Evolutionary conservation across 2,888 invertebrate genomes (phyloP).

Genomic region (Zhuqinia jingwanae): DNA sequence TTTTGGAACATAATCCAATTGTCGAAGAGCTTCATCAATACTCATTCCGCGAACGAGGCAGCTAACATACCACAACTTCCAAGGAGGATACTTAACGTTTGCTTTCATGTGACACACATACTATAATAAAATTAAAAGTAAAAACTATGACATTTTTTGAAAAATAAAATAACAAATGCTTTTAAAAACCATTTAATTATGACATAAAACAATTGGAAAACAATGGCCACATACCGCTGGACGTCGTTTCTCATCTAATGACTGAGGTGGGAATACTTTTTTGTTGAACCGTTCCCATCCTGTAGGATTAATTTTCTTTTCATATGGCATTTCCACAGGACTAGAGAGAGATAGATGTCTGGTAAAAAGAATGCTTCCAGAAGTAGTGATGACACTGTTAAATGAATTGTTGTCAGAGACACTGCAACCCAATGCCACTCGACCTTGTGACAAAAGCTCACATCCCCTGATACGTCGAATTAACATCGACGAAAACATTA

Average conservation of each 20-base stretch:
- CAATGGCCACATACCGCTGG: slow-evolving; percentile 89
- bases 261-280: slow-evolving; percentile 90
- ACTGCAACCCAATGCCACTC: neutral
- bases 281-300: slow-evolving; percentile 88
- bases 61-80: slow-evolving; percentile 97
- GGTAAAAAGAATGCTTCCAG: neutral
- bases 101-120: slow-evolving; percentile 92
- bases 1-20: slow-evolving; percentile 90
- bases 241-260: slow-evolving; percentile 87
- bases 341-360: slow-evolving; percentile 31
- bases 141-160: neutral
- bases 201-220: too few species aligned
- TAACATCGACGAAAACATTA: slow-evolving; percentile 10
- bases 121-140: slow-evolving; percentile 82
- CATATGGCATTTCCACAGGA: slow-evolving; percentile 48
- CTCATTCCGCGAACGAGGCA: slow-evolving; percentile 93
- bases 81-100: slow-evolving; percentile 94
- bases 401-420: neutral
- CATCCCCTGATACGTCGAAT: neutral
- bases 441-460: neutral
- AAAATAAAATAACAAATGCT: slow-evolving; percentile 7
- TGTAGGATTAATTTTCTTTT: slow-evolving; percentile 81
- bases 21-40: slow-evolving; percentile 96
- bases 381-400: neutral
- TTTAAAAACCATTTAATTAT: neutral